phyloP scores from a whole-genome alignment of 1,140 invertebrate species.

The Brachionus manjavacas region DNA sequence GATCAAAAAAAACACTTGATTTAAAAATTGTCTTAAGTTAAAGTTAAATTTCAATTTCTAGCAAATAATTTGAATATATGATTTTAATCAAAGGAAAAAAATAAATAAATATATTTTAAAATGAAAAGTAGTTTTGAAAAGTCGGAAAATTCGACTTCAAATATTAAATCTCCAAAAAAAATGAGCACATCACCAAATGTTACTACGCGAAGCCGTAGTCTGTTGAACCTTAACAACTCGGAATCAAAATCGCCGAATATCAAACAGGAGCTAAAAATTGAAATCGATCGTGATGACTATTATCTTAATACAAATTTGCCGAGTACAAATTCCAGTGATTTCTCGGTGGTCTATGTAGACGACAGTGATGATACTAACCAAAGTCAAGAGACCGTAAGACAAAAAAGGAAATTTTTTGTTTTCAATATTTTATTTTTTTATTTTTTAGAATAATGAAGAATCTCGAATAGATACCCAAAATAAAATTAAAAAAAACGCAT shows the following conservation, averaged over 20 bases:
- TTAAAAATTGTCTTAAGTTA: neutral
- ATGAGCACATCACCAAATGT: neutral
- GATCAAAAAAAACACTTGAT: neutral
- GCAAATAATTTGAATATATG: neutral
- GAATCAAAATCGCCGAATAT: neutral
- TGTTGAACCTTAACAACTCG: neutral
- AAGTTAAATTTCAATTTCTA: neutral
- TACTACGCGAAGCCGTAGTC: neutral
- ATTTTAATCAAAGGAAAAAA: neutral
- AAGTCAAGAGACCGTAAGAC: neutral
- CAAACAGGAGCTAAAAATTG: neutral
- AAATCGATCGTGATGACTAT: neutral
- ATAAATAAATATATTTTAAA: neutral
- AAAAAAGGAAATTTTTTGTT: neutral
- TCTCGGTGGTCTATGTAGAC: conserved; percentile 18
- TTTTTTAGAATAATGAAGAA: neutral
- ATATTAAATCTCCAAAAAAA: neutral
- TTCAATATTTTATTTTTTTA: neutral
- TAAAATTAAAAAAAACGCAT: neutral
- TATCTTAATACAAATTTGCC: neutral
- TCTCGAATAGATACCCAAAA: too few relatives aligned
- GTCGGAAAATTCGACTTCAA: neutral
- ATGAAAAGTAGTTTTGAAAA: neutral
- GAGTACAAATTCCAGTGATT: conserved; percentile 14
- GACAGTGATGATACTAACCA: neutral